phyloP scores from a whole-genome alignment of 1,140 invertebrate genomes.

The Odontomachus brunneus region DNA sequence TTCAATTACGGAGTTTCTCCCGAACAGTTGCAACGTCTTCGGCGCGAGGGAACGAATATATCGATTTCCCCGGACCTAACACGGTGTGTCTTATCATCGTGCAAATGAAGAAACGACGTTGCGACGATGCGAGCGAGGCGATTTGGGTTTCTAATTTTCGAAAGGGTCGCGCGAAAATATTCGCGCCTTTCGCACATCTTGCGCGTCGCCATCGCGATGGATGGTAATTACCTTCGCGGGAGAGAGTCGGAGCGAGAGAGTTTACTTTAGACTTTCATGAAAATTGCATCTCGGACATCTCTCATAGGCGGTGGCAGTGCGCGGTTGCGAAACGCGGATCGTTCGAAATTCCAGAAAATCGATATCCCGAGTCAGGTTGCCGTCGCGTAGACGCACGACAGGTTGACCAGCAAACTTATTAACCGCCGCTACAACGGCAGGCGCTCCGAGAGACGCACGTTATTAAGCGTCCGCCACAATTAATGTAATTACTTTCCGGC shows the following conservation, averaged over 20 bases:
- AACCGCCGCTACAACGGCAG: conserved; percentile 17
- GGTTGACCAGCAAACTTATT: conserved; percentile 58
- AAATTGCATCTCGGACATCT: neutral
- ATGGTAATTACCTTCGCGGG: neutral
- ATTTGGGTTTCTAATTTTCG: conserved; percentile 5
- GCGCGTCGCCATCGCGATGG: neutral
- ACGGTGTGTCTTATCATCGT: conserved; percentile 14
- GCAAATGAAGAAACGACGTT: conserved; percentile 45
- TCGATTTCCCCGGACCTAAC: conserved; percentile 49
- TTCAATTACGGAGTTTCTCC: conserved; percentile 55
- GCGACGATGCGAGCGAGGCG: conserved; percentile 6
- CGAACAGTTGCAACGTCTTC: conserved; percentile 5
- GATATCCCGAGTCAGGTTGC: conserved; percentile 48
- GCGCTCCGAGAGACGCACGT: conserved; percentile 37
- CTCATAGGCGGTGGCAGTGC: neutral
- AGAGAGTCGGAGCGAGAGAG: too few relatives aligned
- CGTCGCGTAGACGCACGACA: neutral
- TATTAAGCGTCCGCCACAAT: conserved; percentile 65
- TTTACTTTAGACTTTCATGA: neutral
- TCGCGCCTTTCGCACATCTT: neutral
- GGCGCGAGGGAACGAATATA: conserved; percentile 34
- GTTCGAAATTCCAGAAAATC: conserved; percentile 49
- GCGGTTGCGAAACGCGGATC: neutral
- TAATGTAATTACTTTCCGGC: conserved; percentile 71
- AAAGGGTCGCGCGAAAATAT: neutral